Conservation (phyloP, 2,113 vertebrate genomes). For the Prochilodus magdalenae region DNA sequence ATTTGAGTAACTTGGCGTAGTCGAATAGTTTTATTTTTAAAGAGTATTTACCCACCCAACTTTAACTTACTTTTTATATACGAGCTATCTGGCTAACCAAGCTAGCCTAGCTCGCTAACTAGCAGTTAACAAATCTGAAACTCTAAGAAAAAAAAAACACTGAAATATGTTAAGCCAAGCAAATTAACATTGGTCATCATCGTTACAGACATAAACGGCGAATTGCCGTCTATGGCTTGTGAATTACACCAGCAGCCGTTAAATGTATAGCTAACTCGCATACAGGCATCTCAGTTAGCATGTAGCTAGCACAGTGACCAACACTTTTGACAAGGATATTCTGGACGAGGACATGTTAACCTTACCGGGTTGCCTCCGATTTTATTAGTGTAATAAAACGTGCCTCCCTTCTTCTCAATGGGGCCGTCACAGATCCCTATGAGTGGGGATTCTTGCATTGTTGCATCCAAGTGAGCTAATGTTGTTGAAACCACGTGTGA, state of each 20-base stretch:
- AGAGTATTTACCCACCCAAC: no score
- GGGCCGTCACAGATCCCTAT: conserved; percentile 71
- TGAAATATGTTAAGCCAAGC: not conserved
- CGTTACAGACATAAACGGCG: not conserved
- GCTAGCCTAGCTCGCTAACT: not conserved
- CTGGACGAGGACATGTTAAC: not conserved
- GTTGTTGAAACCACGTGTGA: conserved; percentile 18
- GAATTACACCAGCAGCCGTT: not conserved
- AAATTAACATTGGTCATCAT: not conserved
- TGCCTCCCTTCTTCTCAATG: conserved; percentile 46
- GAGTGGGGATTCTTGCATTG: conserved; percentile 45
- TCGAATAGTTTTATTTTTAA: no score
- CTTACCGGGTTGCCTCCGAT: conserved; percentile 66
- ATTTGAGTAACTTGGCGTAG: no score
- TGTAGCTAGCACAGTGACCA: not conserved
- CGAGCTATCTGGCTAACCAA: not conserved
- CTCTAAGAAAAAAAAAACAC: no score
- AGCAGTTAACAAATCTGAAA: not conserved
- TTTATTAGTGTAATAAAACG: conserved; percentile 69
- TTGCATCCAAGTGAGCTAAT: not conserved
- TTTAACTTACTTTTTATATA: no score
- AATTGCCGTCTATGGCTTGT: no score
- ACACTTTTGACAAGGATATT: not conserved
- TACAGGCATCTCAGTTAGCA: not conserved
- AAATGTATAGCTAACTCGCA: not conserved